Conservation (phyloP, 2,113 vertebrate species). For the Melospiza georgiana region DNA sequence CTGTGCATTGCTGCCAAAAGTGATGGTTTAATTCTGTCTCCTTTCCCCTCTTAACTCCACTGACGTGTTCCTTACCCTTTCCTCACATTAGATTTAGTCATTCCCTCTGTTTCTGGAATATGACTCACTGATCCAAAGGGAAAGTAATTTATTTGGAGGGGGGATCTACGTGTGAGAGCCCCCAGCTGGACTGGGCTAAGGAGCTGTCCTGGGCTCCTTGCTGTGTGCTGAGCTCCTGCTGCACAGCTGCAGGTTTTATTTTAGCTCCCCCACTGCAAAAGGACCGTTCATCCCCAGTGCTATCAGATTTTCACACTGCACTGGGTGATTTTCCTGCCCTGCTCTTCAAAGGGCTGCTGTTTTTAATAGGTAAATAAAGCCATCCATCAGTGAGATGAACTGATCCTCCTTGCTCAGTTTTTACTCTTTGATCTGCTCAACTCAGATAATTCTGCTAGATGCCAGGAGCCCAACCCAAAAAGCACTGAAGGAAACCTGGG, state of each 20-base stretch:
- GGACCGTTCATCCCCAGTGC: not conserved
- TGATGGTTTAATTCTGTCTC: constrained; percentile 28
- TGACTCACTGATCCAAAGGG: constrained; percentile 21
- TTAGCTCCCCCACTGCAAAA: not conserved
- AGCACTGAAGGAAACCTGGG: not conserved
- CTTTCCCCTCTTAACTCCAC: not conserved
- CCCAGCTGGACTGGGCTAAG: not conserved
- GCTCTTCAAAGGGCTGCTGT: not conserved
- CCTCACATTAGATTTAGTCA: not conserved
- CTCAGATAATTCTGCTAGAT: not conserved
- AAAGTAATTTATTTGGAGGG: constrained; percentile 20
- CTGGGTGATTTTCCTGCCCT: not conserved
- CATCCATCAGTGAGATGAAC: not conserved
- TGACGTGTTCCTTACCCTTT: constrained; percentile 3
- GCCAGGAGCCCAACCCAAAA: not conserved
- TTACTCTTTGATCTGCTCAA: not conserved
- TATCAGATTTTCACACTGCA: not conserved
- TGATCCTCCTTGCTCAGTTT: not conserved
- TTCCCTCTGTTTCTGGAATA: not conserved
- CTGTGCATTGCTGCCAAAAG: not conserved
- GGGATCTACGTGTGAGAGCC: not conserved
- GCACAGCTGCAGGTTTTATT: constrained; percentile 38
- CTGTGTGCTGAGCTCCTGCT: not conserved
- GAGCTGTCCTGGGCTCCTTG: not conserved
- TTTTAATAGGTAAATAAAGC: not conserved